Base-by-base conservation (phyloP, 1,140 invertebrate genomes). In the Sycobia sp. region DNA sequence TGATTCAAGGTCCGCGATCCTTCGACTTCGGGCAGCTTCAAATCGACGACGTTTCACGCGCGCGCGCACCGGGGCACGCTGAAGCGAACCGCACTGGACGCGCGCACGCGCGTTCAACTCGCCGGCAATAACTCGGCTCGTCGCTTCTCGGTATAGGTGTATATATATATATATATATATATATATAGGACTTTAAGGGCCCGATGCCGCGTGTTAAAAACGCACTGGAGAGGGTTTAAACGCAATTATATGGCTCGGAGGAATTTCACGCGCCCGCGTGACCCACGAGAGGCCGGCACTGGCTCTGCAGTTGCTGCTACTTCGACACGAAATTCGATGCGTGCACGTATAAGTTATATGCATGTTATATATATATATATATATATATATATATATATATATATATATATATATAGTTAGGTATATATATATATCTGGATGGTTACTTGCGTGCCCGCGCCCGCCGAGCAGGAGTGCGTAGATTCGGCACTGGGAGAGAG, bases 161-260 rank as follows among this genome's bases (percentile, higher is more conserved):
- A n/a, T n/a, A n/a, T n/a, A n/a, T n/a, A n/a, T n/a, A n/a, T n/a
- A n/a, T n/a, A n/a, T n/a, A n/a, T n/a, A n/a, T n/a, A n/a, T n/a
- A n/a, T n/a, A n/a, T n/a, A n/a, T 27, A 49, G 55, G 46, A 43
- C 55, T 46, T 22, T 39, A 36, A 57, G 43, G 22, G 32, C 18
- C 27, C 22, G 34, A 32, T 20, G 14, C n/a, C 20, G 22, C 44
- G 36, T 38, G 32, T 58, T 49, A 49, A 49, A 49, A 58, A 58
- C 49, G 22, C 36, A 25, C 34, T 14, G n/a, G n/a, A n/a, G 39
- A 53, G 47, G 47, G 36, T 50, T 32, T 39, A 32, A 41, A 53
- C 58, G 58, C 46, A 61, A 61, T 61, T 61, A 61, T 36, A 36
- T 53, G 49, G 9, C 46, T 29, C 16, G n/a, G 38, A 36, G 58